Base-by-base conservation (phyloP, 1,140 invertebrate genomes). In the Bradysia coprophila region DNA sequence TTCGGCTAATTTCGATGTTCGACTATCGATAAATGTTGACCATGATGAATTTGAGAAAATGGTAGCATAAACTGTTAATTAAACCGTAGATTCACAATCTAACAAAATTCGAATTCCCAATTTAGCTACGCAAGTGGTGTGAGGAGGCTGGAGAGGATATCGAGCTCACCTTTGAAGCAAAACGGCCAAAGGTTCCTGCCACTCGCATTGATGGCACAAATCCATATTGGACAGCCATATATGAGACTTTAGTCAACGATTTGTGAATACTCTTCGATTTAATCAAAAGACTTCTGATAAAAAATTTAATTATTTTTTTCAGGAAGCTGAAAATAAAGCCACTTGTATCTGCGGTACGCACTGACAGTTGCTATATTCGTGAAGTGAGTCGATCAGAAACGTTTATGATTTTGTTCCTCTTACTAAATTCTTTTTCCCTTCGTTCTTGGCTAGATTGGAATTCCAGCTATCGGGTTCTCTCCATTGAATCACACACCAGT, bases 381-480 rank as follows among this genome's bases (percentile, higher is more conserved):
- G 51, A 57, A 50, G 70, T 71, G 53, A 22, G 21, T 21, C 19
- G 9, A 63, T 64, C 58, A 40, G 32, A 28, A 34, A 11, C 21
- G 9, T 45, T 47, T 20, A 38, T 38, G 4, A 20, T 18, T 38
- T 20, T 20, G 6, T 38, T n/a, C 15, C 4, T n/a, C 6, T 28
- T 8, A 13, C 6, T 28, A 36, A 36, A 36, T 5, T 36, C 10
- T 11, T n/a, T 16, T 18, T 20, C 21, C 57, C 40, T 57, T n/a
- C n/a, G n/a, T n/a, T n/a, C n/a, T n/a, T n/a, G n/a, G 59, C 50
- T 65, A 62, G 52, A 58, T 66, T 28, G 78, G 77, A 8, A 69
- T 81, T 28, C 75, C 75, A 3, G 82, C 80, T 1, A 56, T 89
- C 33, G 81, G 84, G 21, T 84, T 89, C 56, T 81, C 81, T 2